Base-by-base conservation (phyloP, 2,797 vertebrate species). In the Macropodus opercularis region DNA sequence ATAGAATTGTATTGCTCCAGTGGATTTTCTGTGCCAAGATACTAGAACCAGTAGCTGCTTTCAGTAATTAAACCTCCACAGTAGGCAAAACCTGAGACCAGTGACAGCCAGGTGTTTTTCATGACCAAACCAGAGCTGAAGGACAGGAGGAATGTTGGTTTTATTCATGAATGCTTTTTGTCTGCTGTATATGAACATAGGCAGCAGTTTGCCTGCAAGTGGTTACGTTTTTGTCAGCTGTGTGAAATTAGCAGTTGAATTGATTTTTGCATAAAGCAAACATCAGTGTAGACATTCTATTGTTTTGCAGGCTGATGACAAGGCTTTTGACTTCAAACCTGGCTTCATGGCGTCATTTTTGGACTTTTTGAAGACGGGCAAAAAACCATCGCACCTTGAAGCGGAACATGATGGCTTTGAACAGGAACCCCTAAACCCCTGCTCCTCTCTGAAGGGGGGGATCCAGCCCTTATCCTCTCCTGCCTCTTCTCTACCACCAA, bases 291-390 rank as follows among this genome's bases (percentile, higher is more conserved):
- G 26, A 18, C 17, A 17, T 3, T 54, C 1, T 66, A 24, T 9
- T 65, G 24, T 66, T 42, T 63, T 72, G 3, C 80, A 96, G 91
- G 87, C 92, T 57, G 95, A 96, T 23, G 95, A 95, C 50, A 96
- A 95, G 38, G 86, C 92, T 57, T 92, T 94, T 0, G 95, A 96
- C 86, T 92, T 95, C 85, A 96, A 95, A 79, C 94, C 96, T 0
- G 94, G 94, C 19, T 96, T 97, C 72, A 95, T 96, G 92, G 94
- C 94, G 8, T 96, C 95, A 23, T 96, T 97, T 84, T 43, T 96
- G 83, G 95, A 97, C 75, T 96, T 96, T 66, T 86, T 97, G 47
- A 96, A 96, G 74, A 94, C 94, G 0, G 94, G 94, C 42, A 96
- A 95, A 56, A 93, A 94, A 54, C 94, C 84, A 48, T 27, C 79